Evolutionary conservation across 1,140 invertebrate species (phyloP).

Genomic region (Helicorthomorpha holstii): DNA sequence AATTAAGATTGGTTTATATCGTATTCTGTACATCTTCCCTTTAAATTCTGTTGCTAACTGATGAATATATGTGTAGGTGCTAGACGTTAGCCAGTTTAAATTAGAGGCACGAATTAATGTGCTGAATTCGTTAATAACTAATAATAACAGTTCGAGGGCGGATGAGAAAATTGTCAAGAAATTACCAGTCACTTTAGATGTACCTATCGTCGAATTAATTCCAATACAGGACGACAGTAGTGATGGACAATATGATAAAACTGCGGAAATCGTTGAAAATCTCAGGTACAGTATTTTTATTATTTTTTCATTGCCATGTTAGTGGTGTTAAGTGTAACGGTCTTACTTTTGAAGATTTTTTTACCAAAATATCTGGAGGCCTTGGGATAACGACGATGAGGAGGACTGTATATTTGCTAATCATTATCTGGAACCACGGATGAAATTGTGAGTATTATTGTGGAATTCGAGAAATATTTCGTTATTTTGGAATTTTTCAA

Average conservation of each 20-base stretch:
- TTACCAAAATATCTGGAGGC: slow-evolving; percentile 40
- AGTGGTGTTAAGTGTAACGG: too few relatives aligned
- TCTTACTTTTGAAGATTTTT: slow-evolving; percentile 31
- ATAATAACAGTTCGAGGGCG: slow-evolving; percentile 11
- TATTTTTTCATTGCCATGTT: too few relatives aligned
- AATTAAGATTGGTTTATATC: neutral
- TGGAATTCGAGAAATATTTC: slow-evolving; percentile 5
- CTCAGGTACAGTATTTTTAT: too few relatives aligned
- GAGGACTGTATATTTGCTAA: slow-evolving; percentile 34
- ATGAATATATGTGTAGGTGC: slow-evolving; percentile 8
- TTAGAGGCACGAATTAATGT: neutral
- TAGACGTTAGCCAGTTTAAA: slow-evolving; percentile 7
- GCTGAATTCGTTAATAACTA: neutral
- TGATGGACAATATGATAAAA: slow-evolving; percentile 12
- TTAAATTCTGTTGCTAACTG: neutral
- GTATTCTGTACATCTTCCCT: too few relatives aligned
- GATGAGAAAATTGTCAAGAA: too few relatives aligned
- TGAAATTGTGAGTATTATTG: slow-evolving; percentile 16
- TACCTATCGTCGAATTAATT: neutral
- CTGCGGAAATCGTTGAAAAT: slow-evolving; percentile 14
- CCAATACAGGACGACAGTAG: slow-evolving; percentile 9
- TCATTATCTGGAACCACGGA: slow-evolving; percentile 34
- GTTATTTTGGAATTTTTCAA: slow-evolving; percentile 5
- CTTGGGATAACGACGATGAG: slow-evolving; percentile 42
- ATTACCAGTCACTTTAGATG: slow-evolving; percentile 5